Base-by-base conservation (phyloP, 2,888 invertebrate genomes). In the Cephonodes hylas region DNA sequence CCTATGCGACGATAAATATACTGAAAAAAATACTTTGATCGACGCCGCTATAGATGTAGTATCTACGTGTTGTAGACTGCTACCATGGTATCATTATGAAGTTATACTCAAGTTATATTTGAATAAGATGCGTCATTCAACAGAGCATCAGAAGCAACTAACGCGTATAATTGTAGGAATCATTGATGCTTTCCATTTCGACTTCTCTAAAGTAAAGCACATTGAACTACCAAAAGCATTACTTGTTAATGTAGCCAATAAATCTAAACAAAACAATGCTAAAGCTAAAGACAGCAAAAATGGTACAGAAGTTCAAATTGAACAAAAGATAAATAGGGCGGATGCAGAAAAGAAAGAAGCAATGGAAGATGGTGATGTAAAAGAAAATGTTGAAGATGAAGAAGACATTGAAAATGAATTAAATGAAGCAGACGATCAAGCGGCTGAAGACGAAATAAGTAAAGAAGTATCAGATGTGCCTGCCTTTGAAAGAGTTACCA, bases 51-150 rank as follows among this genome's bases (percentile, higher is more conserved):
- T 98, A 65, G 96, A 97, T 80, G 94, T 96, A 0, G 88, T 98
- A 6, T 96, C 96, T 0, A 94, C 94, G 0, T 94, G 97, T 60
- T 96, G 97, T 74, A 93, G 93, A 71, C 86, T 96, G 57, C 88
- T 98, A 38, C 97, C 98, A 0, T 99, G 99, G 99, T 95, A 96
- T 75, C 96, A 96, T 64, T 99, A 99, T 75, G 96, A 97, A 77
- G 93, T 95, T 0, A 93, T 98, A 38, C 88, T 99, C 3, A 96
- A 96, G 72, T 94, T 95, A 73, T 98, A 98, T 83, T 89, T 99
- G 38, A 93, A 93, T 61, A 95, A 96, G 86, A 93, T 99, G 80
- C 93, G 96, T 0, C 93, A 93, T 58, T 94, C 95, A 7, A 84
- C 94, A 0, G 96, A 96, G 42, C 95, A 95, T 80, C 98, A 98